Evolutionary conservation across 30 jellyfish, hydroid and myxozoan species (phyloP).

Genomic region (Hydractinia symbiolongicarpus): DNA sequence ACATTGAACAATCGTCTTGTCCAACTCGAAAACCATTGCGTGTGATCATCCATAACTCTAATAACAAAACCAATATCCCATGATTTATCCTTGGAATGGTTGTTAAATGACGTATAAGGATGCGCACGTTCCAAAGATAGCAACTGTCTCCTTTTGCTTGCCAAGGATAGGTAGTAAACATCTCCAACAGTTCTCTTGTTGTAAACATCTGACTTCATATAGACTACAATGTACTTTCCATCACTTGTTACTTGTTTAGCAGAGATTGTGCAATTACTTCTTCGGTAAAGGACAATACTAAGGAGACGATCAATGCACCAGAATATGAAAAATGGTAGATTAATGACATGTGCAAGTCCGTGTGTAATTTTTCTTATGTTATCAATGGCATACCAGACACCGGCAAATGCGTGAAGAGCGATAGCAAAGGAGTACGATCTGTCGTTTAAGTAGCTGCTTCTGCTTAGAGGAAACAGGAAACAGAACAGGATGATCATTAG

Average conservation of each 20-base stretch:
- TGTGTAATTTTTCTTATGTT: conserved; percentile 24
- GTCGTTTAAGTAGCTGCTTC: conserved; percentile 21
- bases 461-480: conserved; percentile 6
- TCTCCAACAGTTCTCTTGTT: conserved; percentile 3
- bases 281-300: conserved; percentile 1
- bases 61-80: conserved; percentile 30
- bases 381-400: conserved; percentile 25
- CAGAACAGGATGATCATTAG: conserved; percentile 17
- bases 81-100: conserved; percentile 17
- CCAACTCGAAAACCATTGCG: conserved; percentile 33
- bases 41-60: not conserved
- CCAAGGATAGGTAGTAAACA: conserved; percentile 5
- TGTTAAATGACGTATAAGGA: conserved; percentile 18
- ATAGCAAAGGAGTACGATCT: conserved; percentile 14
- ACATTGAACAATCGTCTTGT: conserved; percentile 12
- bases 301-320: conserved; percentile 32
- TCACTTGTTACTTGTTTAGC: not conserved
- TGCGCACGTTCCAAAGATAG: conserved; percentile 25
- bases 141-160: not conserved
- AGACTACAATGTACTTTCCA: conserved; percentile 18
- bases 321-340: conserved; percentile 16
- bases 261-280: not conserved
- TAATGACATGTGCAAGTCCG: conserved; percentile 23
- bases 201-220: conserved; percentile 6
- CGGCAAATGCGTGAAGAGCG: conserved; percentile 23